A percentile compares a stretch with the other conserved stretches of the same genome.
phyloP scores from a whole-genome alignment of 2,113 vertebrate genomes.

The Murina feae region DNA sequence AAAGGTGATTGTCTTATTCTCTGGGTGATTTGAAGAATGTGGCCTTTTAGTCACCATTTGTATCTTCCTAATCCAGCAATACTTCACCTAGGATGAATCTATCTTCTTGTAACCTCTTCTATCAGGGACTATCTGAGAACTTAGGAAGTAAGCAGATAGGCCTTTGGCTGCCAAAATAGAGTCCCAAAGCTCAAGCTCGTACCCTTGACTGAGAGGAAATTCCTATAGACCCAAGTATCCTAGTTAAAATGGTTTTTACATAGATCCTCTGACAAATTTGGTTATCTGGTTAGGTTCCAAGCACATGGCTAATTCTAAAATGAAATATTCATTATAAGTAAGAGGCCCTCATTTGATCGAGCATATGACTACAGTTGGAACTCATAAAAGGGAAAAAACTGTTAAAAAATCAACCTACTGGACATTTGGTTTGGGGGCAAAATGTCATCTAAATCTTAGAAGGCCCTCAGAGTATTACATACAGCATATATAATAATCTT shows the following conservation, averaged over 20 bases:
- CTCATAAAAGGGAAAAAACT: not conserved
- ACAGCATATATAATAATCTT: not conserved
- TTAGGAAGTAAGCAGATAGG: not conserved
- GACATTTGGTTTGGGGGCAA: not conserved
- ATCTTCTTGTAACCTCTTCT: not conserved
- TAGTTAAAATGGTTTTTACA: not conserved
- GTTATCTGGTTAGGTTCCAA: constrained; percentile 14
- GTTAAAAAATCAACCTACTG: not conserved
- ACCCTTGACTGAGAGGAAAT: not conserved
- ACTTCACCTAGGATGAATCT: not conserved
- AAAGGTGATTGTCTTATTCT: not conserved
- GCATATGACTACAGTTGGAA: not conserved
- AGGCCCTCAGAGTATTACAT: not conserved
- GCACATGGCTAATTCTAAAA: not conserved
- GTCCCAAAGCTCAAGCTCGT: not conserved
- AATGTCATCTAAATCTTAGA: not conserved
- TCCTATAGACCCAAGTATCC: not conserved
- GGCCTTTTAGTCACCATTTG: not conserved
- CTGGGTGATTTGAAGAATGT: not conserved
- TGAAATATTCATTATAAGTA: constrained; percentile 16
- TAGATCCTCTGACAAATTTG: not conserved
- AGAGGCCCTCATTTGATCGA: not conserved
- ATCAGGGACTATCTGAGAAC: not conserved
- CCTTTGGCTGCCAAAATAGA: not conserved
- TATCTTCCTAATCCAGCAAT: not conserved